A percentile compares a stretch with the other conserved stretches of the same genome.
These are phyloP conservation scores for Eledona agricola DNA, from an alignment of 2,888 invertebrate genomes.

Conservation along the genomic window DNA sequence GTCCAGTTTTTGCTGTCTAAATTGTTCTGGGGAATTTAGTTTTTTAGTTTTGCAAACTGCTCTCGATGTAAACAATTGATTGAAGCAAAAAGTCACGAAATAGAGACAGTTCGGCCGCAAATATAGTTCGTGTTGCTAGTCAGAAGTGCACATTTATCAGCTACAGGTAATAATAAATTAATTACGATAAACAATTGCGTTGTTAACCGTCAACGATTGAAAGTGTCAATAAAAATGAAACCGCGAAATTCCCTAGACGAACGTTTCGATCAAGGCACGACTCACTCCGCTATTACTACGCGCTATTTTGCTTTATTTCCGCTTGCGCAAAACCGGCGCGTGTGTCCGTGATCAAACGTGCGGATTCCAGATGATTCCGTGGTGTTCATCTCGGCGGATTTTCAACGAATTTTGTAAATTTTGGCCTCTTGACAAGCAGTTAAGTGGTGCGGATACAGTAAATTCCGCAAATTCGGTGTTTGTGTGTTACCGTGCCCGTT, in stretches of 20 bases:
- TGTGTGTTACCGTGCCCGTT: background rate
- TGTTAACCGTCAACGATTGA: constrained; percentile 12
- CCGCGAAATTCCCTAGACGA: constrained; percentile 5
- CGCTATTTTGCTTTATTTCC: background rate
- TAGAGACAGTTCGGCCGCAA: no score
- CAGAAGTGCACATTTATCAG: background rate
- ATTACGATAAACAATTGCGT: constrained; percentile 2
- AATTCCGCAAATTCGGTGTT: constrained; percentile 6
- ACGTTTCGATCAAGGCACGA: constrained; percentile 4
- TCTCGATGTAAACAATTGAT: no score
- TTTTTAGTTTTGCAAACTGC: no score
- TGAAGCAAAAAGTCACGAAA: no score
- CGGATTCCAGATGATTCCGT: constrained; percentile 36
- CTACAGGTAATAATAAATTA: background rate
- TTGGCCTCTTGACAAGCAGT: constrained; percentile 14
- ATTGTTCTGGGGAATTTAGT: no score
- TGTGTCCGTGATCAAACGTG: constrained; percentile 9
- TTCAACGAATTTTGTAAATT: constrained; percentile 20
- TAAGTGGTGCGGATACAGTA: constrained; percentile 3
- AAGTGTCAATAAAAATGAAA: constrained; percentile 10
- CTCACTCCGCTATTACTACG: constrained; percentile 2
- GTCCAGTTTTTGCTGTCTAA: no score
- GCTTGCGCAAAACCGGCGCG: constrained; percentile 1
- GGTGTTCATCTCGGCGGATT: constrained; percentile 23
- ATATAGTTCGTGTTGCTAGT: no score